Evolutionary conservation across 2,113 vertebrate species (phyloP).

Genomic region (Cephalopholis sonnerati): DNA sequence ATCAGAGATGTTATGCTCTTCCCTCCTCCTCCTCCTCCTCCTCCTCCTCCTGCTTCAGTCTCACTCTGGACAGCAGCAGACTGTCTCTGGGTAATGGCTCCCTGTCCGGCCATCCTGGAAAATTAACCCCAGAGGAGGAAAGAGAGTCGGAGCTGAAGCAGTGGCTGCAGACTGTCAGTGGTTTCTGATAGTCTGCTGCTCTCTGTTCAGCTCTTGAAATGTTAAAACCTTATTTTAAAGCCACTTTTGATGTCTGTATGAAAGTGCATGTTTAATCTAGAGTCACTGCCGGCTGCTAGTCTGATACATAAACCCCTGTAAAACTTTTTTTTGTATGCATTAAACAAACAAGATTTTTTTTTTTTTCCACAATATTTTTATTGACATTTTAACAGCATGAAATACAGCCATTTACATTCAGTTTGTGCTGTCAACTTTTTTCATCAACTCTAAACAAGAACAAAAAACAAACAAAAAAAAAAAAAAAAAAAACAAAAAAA

Average conservation of each 20-base stretch:
- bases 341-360: too few relatives aligned
- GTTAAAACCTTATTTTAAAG: not conserved
- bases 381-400: too few relatives aligned
- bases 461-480: too few relatives aligned
- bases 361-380: too few relatives aligned
- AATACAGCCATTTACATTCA: too few relatives aligned
- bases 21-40: not conserved
- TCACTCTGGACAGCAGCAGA: constrained; percentile 1
- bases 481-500: too few relatives aligned
- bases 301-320: not conserved
- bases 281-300: not conserved
- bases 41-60: not conserved
- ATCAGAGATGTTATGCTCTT: not conserved
- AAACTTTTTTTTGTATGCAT: not conserved
- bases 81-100: constrained; percentile 50
- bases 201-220: constrained; percentile 1
- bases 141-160: not conserved
- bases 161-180: not conserved
- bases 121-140: constrained; percentile 24
- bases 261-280: not conserved
- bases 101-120: not conserved
- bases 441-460: too few relatives aligned
- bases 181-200: constrained; percentile 9
- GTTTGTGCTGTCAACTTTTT: too few relatives aligned
- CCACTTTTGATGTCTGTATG: not conserved